Conservation (phyloP, 2,113 vertebrate genomes). For the Polypterus senegalus region DNA sequence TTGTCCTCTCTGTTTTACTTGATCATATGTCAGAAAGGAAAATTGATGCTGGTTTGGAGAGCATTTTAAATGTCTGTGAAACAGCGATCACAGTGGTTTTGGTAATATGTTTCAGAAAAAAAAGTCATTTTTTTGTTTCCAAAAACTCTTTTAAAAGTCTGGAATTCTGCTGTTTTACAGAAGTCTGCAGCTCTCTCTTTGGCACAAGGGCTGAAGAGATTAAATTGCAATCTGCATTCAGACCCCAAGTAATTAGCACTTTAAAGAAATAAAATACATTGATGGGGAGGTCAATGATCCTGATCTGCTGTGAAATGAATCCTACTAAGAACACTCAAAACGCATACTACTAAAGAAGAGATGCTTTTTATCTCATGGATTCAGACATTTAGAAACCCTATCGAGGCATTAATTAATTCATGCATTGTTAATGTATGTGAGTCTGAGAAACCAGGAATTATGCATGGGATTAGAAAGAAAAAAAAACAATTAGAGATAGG, state of each 20-base stretch:
- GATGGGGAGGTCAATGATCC: constrained; percentile 56
- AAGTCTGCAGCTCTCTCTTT: no score
- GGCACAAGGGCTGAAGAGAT: constrained; percentile 41
- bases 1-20: no score
- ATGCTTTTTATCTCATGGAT: constrained; percentile 57
- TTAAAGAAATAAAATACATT: constrained; percentile 62
- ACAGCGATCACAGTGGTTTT: no score
- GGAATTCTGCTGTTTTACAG: no score
- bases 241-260: constrained; percentile 60
- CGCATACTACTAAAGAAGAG: constrained; percentile 53
- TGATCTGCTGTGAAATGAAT: constrained; percentile 65
- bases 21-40: no score
- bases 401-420: constrained; percentile 69
- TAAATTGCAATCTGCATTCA: constrained; percentile 54
- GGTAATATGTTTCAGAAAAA: no score
- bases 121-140: no score
- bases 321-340: constrained; percentile 57
- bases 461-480: constrained; percentile 41
- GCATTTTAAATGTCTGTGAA: no score
- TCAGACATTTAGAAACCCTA: constrained; percentile 55
- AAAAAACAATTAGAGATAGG: constrained; percentile 59
- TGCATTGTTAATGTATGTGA: constrained; percentile 64
- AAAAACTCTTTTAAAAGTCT: no score
- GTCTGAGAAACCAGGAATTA: constrained; percentile 51
- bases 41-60: no score